phyloP scores from a whole-genome alignment of 53 echinoderm and acorn worm genomes.

The Stichopus horrens region DNA sequence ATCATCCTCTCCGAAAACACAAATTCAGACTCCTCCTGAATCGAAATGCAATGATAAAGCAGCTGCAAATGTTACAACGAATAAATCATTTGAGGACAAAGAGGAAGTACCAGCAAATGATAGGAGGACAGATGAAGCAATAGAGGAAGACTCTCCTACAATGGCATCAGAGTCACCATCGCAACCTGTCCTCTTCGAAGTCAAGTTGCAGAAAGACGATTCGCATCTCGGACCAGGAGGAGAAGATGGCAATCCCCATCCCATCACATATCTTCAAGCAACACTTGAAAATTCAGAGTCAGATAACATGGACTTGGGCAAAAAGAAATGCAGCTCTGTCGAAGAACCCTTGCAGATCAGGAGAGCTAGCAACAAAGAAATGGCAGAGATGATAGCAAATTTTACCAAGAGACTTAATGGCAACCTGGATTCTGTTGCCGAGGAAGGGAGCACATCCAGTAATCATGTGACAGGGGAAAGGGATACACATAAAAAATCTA shows the following conservation, averaged over 20 bases:
- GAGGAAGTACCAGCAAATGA: too few species aligned
- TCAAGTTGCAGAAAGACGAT: neutral
- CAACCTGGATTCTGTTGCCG: neutral
- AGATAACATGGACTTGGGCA: neutral
- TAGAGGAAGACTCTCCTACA: too few species aligned
- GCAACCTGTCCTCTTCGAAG: neutral
- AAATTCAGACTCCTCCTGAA: too few species aligned
- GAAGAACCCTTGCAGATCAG: constrained; percentile 1
- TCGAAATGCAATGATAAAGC: too few species aligned
- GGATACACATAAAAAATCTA: neutral
- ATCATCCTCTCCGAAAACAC: too few species aligned
- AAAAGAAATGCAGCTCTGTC: constrained; percentile 3
- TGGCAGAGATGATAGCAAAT: neutral
- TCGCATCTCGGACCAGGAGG: neutral
- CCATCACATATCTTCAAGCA: constrained; percentile 19
- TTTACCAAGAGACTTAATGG: neutral
- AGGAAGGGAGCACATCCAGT: neutral
- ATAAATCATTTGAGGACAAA: too few species aligned
- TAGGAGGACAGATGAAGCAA: too few species aligned
- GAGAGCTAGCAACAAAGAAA: neutral
- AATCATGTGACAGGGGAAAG: neutral
- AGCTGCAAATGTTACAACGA: too few species aligned
- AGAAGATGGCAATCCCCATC: neutral
- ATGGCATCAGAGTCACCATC: neutral
- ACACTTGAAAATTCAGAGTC: neutral